Evolutionary conservation across 2,888 invertebrate genomes (phyloP), one percentile per base, ranked within the genome.

Genomic region (Eucera pruinosa): DNA sequence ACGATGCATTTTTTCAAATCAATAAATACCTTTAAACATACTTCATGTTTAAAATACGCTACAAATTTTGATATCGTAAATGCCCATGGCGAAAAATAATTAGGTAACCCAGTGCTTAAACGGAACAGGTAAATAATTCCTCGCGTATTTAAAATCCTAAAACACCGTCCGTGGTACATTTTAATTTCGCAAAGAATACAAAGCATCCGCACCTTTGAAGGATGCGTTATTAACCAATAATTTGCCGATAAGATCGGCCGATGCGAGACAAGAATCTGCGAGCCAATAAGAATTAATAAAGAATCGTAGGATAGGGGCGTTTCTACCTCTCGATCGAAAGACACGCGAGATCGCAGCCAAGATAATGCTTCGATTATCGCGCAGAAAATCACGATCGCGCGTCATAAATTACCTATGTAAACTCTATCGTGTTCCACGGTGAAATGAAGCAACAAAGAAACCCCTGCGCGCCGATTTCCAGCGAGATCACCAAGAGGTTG

Each of bases 321-420:
- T 72, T 20, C 50, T 39, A 36, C n/a, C 20, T 30, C 30, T 36
- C 23, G n/a, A 69, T 11, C 36, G 68, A 68, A 43, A 27, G 50
- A 45, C 52, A 60, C 45, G 52, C 69, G 36, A 58, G 54, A 43
- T 57, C 43, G 11, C 13, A 18, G 13, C 15, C 9, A 15, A 39
- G 58, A 69, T 69, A 74, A 54, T 18, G 39, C 45, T 30, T 50
- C 50, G 57, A 74, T 71, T 64, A 74, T 62, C 57, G 43, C 2
- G 25, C 1, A 52, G 65, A 74, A 58, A 68, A 52, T 50, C 72
- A 6, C 39, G 58, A 52, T 52, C 74, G n/a, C 55, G 45, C 54
- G 58, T 72, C 65, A 65, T 75, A 74, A 71, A 72, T 74, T 57
- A 60, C 73, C 23, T 6, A 6, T 30, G 55, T 41, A 61, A 61